A percentile compares a stretch with the other conserved stretches of the same genome.
These are phyloP conservation scores for Diplodus puntazzo DNA, from an alignment of 2,797 vertebrate species.

Conservation along the genomic window DNA sequence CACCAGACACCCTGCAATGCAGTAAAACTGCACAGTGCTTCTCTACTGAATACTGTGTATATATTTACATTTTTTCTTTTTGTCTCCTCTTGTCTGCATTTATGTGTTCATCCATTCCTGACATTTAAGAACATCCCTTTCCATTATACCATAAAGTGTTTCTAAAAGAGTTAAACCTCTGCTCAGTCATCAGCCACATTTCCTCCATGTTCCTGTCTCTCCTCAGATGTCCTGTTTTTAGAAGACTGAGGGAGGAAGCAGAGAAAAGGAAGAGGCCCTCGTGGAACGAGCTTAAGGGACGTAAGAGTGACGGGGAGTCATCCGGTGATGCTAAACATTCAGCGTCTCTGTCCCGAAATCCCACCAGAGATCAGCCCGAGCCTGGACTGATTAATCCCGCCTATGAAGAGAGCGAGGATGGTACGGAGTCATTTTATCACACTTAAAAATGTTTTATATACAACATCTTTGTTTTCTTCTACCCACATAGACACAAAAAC, in stretches of 20 bases:
- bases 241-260: constrained; percentile 87
- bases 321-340: constrained; percentile 78
- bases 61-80: neutral
- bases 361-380: constrained; percentile 84
- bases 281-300: constrained; percentile 86
- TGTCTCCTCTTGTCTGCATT: neutral
- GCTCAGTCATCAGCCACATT: constrained; percentile 13
- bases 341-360: constrained; percentile 78
- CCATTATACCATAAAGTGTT: constrained; percentile 1
- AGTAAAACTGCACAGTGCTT: constrained; percentile 68
- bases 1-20: constrained; percentile 76
- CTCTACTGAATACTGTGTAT: constrained; percentile 36
- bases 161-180: constrained; percentile 22
- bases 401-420: constrained; percentile 93
- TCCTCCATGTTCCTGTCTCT: constrained; percentile 33
- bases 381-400: constrained; percentile 93
- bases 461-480: neutral
- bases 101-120: constrained; percentile 1
- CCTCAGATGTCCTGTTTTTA: constrained; percentile 91
- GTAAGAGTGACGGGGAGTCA: constrained; percentile 83
- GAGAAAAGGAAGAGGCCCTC: constrained; percentile 88
- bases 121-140: neutral
- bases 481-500: neutral
- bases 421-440: constrained; percentile 76
- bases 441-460: neutral